phyloP scores from a whole-genome alignment of 2,888 invertebrate genomes.

The Harmothoe impar region DNA sequence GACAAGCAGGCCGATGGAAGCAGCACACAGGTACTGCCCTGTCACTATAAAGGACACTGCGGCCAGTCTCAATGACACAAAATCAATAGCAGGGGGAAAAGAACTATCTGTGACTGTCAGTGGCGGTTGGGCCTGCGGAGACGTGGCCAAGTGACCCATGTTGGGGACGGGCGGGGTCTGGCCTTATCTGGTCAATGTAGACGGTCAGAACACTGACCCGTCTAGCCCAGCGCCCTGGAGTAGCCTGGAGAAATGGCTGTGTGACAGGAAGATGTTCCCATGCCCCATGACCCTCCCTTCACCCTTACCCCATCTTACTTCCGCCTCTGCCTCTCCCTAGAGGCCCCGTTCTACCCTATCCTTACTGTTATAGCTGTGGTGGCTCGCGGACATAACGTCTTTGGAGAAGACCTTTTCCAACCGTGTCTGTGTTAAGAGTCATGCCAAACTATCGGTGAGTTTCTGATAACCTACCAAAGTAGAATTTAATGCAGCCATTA shows the following conservation, averaged over 20 bases:
- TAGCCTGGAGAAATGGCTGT: conserved; percentile 43
- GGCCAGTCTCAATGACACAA: conserved; percentile 42
- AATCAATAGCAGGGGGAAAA: conserved; percentile 34
- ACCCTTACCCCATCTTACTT: background rate
- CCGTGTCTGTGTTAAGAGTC: background rate
- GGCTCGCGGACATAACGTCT: background rate
- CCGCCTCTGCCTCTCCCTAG: background rate
- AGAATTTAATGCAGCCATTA: too few relatives aligned
- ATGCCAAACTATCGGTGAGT: too few relatives aligned
- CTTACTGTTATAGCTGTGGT: background rate
- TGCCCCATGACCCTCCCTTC: conserved; percentile 39
- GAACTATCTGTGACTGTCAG: conserved; percentile 43
- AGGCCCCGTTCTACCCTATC: background rate
- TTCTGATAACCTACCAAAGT: too few relatives aligned
- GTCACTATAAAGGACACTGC: conserved; percentile 23
- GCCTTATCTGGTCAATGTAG: conserved; percentile 37
- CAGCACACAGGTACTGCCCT: background rate
- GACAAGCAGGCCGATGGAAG: background rate
- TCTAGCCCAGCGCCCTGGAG: conserved; percentile 31
- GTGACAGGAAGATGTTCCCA: conserved; percentile 48
- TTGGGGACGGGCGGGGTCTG: background rate
- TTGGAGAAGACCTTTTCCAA: background rate
- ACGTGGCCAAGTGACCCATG: conserved; percentile 56
- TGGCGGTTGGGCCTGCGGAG: background rate
- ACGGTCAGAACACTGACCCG: conserved; percentile 7